These are phyloP conservation scores for Eurytemora carolleeae DNA, from an alignment of 1,140 invertebrate species.

Conservation along the genomic window DNA sequence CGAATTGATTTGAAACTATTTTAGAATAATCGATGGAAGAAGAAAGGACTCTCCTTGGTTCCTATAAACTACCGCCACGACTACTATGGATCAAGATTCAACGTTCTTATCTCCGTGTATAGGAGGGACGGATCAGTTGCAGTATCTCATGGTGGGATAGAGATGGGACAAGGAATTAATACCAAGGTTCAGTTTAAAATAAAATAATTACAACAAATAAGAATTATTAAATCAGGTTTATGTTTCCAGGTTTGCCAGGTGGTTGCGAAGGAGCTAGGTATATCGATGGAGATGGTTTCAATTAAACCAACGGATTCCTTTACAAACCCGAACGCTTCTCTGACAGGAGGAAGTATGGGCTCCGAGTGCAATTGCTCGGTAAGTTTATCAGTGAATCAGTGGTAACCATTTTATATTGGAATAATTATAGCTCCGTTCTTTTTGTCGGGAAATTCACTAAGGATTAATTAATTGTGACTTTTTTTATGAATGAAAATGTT, in stretches of 20 bases:
- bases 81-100: conserved; percentile 20
- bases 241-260: no score
- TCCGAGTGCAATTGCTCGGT: not conserved
- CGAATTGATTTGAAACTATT: not conserved
- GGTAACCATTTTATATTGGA: no score
- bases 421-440: no score
- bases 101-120: conserved; percentile 36
- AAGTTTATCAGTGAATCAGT: not conserved
- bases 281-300: conserved; percentile 18
- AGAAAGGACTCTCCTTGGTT: conserved; percentile 30
- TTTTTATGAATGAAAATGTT: no score
- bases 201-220: no score
- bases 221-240: no score
- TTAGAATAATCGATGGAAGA: conserved; percentile 31
- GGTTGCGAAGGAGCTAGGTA: conserved; percentile 15
- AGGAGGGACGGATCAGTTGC: conserved; percentile 37
- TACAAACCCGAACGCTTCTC: conserved; percentile 22
- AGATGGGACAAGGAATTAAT: conserved; percentile 47
- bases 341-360: conserved; percentile 25
- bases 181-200: conserved; percentile 37
- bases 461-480: no score
- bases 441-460: no score
- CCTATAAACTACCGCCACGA: conserved; percentile 24
- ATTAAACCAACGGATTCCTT: conserved; percentile 23
- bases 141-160: conserved; percentile 40